These are phyloP conservation scores for Coilia nasus DNA, from an alignment of 2,797 vertebrate species.

Conservation along the genomic window DNA sequence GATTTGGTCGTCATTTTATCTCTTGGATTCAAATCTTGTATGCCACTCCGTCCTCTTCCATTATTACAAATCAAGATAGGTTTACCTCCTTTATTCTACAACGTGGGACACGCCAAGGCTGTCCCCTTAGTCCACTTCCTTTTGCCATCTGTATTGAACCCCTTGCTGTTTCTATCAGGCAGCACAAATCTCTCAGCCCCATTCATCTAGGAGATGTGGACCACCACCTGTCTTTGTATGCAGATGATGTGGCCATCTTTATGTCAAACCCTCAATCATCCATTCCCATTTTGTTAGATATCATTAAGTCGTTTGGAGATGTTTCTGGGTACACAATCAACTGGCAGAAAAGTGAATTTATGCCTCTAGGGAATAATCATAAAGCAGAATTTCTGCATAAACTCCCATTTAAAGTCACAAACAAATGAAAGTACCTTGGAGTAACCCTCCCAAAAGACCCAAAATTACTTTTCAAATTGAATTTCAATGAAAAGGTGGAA, in stretches of 20 bases:
- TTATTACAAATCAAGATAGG: slow-evolving; percentile 7
- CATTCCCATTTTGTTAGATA: neutral
- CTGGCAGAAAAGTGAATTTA: slow-evolving; percentile 33
- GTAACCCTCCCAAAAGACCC: neutral
- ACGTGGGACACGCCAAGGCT: neutral
- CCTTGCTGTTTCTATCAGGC: no score
- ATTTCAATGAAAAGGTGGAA: slow-evolving; percentile 18
- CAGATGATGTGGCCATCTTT: no score
- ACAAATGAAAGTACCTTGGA: slow-evolving; percentile 26
- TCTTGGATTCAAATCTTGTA: neutral
- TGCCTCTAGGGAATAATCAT: slow-evolving; percentile 9
- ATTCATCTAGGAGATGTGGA: no score
- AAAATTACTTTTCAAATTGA: slow-evolving; percentile 20
- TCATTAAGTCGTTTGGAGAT: neutral
- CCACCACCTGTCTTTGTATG: no score
- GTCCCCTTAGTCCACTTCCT: no score
- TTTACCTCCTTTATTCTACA: neutral
- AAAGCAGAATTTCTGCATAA: neutral
- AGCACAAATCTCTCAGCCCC: no score
- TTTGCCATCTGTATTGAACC: no score
- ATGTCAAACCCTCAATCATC: neutral
- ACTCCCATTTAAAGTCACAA: slow-evolving; percentile 25
- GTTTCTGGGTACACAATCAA: slow-evolving; percentile 31
- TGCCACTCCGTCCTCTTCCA: neutral
- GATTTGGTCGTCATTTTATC: neutral